These are phyloP conservation scores for Periphyllus acericola DNA, from an alignment of 2,888 invertebrate species.

Conservation along the genomic window DNA sequence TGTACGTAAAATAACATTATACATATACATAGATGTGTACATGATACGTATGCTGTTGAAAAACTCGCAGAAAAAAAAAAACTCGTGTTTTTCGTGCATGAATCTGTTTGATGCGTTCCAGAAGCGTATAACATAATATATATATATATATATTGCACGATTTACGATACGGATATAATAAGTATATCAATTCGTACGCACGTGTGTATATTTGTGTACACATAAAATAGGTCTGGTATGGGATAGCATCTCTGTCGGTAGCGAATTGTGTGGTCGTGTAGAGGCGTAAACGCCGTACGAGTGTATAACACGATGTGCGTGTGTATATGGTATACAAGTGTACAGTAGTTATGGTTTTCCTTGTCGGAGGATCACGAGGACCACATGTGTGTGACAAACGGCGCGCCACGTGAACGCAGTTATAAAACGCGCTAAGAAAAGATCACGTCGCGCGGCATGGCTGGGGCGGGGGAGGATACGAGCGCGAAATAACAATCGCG, in stretches of 20 bases:
- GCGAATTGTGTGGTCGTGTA: slow-evolving; percentile 40
- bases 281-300: too few species aligned
- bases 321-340: not conserved
- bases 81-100: slow-evolving; percentile 14
- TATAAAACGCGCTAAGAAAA: not conserved
- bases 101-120: slow-evolving; percentile 35
- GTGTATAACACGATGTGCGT: not conserved
- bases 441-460: not conserved
- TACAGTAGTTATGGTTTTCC: not conserved
- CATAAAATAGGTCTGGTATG: slow-evolving; percentile 10
- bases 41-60: not conserved
- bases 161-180: slow-evolving; percentile 7
- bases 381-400: slow-evolving; percentile 16
- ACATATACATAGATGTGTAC: not conserved
- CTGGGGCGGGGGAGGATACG: not conserved
- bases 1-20: not conserved
- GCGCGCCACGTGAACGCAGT: slow-evolving; percentile 25
- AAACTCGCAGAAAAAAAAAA: not conserved
- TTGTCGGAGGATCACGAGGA: not conserved
- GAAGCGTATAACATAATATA: not conserved
- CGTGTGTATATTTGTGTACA: too few species aligned
- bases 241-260: not conserved
- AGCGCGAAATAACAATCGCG: not conserved
- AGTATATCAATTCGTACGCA: not conserved
- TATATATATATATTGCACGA: not conserved